Evolutionary conservation across 2,888 invertebrate genomes (phyloP), one percentile per base, ranked within the genome.

Genomic region (Caenorhabditis wallacei): DNA sequence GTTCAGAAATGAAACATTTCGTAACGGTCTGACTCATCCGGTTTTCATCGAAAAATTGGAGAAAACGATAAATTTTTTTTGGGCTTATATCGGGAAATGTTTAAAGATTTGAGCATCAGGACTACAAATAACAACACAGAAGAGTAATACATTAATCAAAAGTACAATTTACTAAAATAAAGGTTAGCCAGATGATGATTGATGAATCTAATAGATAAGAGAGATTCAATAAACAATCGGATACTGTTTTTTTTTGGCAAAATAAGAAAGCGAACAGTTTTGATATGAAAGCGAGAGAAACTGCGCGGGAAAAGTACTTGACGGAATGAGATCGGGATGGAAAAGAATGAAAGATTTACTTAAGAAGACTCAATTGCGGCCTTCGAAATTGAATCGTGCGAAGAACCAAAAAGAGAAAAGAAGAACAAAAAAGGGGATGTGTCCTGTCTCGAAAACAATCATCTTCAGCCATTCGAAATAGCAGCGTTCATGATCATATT

Each of bases 381-480:
- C 69, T 63, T 59, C 63, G 78, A 69, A 78, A 78, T 69, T 69
- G 70, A 78, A 70, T 78, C 69, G 78, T 78, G 78, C 48, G 61
- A 61, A 43, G 24, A 40, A 61, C 61, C 46, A 61, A 70, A 56
- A 69, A 30, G 37, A 30, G 48, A 22, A 59, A 59, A 51, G 26
- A 54, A 56, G 80, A 69, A 61, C 66, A 35, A 72, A 53, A 51
- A 63, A 54, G 30, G n/a, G 63, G 68, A 61, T 57, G 40, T 37
- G 37, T 61, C 64, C 71, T 53, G 51, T 26, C n/a, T 59, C 51
- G 63, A 78, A 63, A 69, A 69, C 69, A 69, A 56, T 64, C 68
- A 71, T 72, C 59, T 43, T 54, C 20, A 20, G n/a, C 40, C 10
- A 30, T 16, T 37, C 57, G 37, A 13, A n/a, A 18, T 56, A 40